phyloP scores from a whole-genome alignment of 1,140 invertebrate species.

The Drosophila ohnishii region DNA sequence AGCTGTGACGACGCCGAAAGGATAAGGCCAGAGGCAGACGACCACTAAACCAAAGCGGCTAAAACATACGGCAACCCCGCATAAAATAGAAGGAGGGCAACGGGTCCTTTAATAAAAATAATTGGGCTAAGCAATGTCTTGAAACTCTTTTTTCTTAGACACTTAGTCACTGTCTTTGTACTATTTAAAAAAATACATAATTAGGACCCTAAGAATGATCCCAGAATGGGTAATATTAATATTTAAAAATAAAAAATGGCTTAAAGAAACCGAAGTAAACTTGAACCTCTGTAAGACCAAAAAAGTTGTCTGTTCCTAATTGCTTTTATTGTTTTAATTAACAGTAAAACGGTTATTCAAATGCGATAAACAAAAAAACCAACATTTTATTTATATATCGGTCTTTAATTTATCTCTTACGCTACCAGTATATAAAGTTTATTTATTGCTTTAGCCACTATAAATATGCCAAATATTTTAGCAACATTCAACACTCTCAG shows the following conservation, averaged over 20 bases:
- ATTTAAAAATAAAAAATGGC: neutral
- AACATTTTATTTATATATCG: neutral
- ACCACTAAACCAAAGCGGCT: conserved; percentile 10
- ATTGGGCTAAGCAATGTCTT: neutral
- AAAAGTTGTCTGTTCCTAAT: too few species aligned
- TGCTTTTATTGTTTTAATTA: too few species aligned
- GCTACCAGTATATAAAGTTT: neutral
- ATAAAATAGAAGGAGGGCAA: conserved; percentile 1
- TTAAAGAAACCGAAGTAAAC: neutral
- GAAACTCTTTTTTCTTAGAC: neutral
- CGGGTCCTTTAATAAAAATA: neutral
- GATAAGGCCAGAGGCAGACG: conserved; percentile 4
- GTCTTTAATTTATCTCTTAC: neutral
- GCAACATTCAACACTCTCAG: neutral
- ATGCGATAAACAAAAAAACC: neutral
- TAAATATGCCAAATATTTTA: neutral
- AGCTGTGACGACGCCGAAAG: conserved; percentile 22
- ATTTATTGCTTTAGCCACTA: neutral
- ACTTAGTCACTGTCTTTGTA: too few species aligned
- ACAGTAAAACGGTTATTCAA: neutral
- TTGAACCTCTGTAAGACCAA: neutral
- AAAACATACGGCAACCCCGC: conserved; percentile 15
- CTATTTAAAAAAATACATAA: neutral
- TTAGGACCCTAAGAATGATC: neutral
- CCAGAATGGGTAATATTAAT: neutral